A percentile compares a stretch with the other conserved stretches of the same genome.
Conservation (phyloP, 2,113 vertebrate genomes). For the Platichthys stellatus region DNA sequence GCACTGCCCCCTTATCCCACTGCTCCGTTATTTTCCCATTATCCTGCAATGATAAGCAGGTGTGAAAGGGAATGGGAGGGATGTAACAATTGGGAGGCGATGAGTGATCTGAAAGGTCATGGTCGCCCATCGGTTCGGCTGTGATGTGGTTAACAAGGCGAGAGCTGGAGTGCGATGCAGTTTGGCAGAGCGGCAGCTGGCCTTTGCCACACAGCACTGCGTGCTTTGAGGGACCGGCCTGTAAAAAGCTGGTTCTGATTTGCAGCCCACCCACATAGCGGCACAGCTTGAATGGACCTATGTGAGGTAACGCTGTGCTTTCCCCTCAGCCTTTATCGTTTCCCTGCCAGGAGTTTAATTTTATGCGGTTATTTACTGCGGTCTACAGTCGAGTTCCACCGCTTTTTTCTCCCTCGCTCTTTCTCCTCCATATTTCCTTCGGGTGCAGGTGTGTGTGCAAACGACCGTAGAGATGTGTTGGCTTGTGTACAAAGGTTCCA, state of each 20-base stretch:
- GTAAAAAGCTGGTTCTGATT: slow-evolving; percentile 70
- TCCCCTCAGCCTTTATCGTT: slow-evolving; percentile 52
- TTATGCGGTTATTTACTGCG: slow-evolving; percentile 74
- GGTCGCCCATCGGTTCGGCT: slow-evolving; percentile 25
- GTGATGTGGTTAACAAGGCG: slow-evolving; percentile 58
- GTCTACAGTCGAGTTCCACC: slow-evolving; percentile 53
- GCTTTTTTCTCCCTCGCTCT: background rate
- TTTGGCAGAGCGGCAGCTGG: slow-evolving; percentile 50
- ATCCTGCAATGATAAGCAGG: slow-evolving; percentile 52
- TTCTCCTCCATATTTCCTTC: slow-evolving; percentile 20
- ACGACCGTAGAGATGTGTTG: slow-evolving; percentile 56
- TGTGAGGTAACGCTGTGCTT: slow-evolving; percentile 58
- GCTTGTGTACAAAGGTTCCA: slow-evolving; percentile 75
- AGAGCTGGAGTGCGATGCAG: slow-evolving; percentile 29
- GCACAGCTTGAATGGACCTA: slow-evolving; percentile 50
- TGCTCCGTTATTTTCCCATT: slow-evolving; percentile 54
- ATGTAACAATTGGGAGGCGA: slow-evolving; percentile 44
- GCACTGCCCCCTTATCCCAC: slow-evolving; percentile 8
- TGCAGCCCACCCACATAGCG: slow-evolving; percentile 79
- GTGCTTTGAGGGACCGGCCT: slow-evolving; percentile 44
- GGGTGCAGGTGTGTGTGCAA: slow-evolving; percentile 75
- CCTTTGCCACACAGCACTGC: slow-evolving; percentile 50
- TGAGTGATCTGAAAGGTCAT: slow-evolving; percentile 52
- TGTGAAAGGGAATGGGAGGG: slow-evolving; percentile 45
- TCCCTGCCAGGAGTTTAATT: slow-evolving; percentile 66